Evolutionary conservation across 1,140 invertebrate species (phyloP).

Genomic region (Neodiprion pinetum): DNA sequence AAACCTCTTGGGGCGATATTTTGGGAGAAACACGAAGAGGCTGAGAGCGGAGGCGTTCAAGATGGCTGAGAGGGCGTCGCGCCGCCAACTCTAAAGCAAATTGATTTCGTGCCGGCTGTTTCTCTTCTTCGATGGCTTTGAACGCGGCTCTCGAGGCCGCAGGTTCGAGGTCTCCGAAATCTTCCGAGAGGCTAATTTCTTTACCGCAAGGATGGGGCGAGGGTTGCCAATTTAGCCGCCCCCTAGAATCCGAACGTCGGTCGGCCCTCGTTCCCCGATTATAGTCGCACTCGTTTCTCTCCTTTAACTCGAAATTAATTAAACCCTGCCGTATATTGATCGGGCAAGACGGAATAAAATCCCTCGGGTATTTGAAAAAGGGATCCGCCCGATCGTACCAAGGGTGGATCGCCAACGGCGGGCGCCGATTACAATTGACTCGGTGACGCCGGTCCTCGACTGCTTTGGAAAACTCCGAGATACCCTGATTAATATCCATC

Average conservation of each 20-base stretch:
- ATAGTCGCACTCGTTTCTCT: background rate
- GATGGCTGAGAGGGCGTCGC: background rate
- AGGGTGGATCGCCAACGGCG: background rate
- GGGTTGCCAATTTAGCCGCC: no score
- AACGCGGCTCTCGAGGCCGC: background rate
- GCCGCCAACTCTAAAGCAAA: background rate
- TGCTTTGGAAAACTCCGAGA: no score
- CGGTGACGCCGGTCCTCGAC: background rate
- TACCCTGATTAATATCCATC: background rate
- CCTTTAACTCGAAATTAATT: background rate
- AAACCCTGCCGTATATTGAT: background rate
- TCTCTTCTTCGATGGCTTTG: background rate
- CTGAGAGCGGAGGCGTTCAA: background rate
- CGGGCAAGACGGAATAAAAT: background rate
- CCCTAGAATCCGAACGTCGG: no score
- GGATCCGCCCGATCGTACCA: background rate
- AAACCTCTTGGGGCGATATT: background rate
- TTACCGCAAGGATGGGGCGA: background rate
- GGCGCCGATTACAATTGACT: background rate
- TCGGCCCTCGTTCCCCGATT: background rate
- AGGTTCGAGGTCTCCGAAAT: background rate
- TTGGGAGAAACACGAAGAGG: background rate
- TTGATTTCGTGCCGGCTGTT: background rate
- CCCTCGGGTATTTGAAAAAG: background rate
- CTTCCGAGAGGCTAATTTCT: background rate